Base-by-base conservation (phyloP, 2,888 invertebrate species). In the Oasisia sp. region DNA sequence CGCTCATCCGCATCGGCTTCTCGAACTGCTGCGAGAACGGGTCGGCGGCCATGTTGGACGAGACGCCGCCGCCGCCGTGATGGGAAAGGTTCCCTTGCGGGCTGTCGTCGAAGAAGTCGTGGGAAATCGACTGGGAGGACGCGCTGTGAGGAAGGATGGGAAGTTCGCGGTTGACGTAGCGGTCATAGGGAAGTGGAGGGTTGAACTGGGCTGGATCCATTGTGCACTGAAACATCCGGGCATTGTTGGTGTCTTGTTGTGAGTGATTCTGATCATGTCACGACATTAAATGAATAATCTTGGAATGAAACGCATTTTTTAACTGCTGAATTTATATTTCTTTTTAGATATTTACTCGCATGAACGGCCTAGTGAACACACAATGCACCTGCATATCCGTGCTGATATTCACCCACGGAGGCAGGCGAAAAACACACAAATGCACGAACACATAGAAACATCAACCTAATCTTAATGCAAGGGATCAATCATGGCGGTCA, bases 131-230 rank as follows among this genome's bases (percentile, higher is more conserved):
- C 32, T 90, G 90, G 38, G 90, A 32, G 19, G 90, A 90, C 19
- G 90, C n/a, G 90, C 90, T 90, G 90, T 32, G 90, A 2, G 90
- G 90, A 19, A 90, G 90, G 44, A 32, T 45, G 14, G 90, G 90
- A 14, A 90, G 90, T 27, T 32, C 90, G 19, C 90, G 90, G 90
- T 90, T 32, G 44, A 90, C 90, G 90, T 90, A 90, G 32, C 90
- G 90, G 27, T 74, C 74, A 27, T 74, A 74, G 74, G 74, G 74
- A n/a, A 74, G 74, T 1, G 74, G 74, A 19, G 74, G 74, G 74
- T 74, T 74, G 74, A 74, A 74, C 74, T 74, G 74, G 74, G 74
- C 19, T 27, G 74, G 74, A 74, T 74, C 74, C 74, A 74, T 74
- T 4, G 27, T 74, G 74, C n/a, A 7, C 74, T 74, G 74, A 74